Evolutionary conservation across 2,113 vertebrate genomes (phyloP), one percentile per base, ranked within the genome.

Genomic region (Symphodus melops): DNA sequence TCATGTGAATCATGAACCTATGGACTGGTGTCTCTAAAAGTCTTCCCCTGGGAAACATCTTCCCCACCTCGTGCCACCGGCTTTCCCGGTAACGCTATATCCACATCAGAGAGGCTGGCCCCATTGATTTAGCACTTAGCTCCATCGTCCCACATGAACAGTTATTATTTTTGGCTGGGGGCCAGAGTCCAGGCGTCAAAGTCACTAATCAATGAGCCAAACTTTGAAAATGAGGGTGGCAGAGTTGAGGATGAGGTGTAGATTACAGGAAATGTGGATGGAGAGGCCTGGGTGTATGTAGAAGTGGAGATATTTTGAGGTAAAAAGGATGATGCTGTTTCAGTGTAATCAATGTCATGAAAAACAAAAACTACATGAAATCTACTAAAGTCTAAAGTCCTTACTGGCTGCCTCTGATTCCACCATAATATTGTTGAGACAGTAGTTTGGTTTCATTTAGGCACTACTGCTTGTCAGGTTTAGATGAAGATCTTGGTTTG

Each of bases 121-220:
- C 78, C 93, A 94, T 94, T 94, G 94, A 95, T 94, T 94, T 92
- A 91, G 93, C 93, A 93, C 93, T 95, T 94, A 93, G 92, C 92
- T 88, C 84, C 86, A 84, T 81, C 67, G 89, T 94, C 94, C 94
- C 94, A 79, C 63, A 89, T 93, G 94, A 93, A 92, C 90, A 83
- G 89, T 94, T 94, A 94, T 91, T 87, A 88, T 93, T 85, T 91
- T 84, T 91, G 91, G 91, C 84, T 46, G 67, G 62, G 75, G 82
- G 85, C 92, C 91, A 85, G 62, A 67, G 85, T 71, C 52, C 61
- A 86, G 90, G 85, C 84, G 68, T 93, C 93, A 94, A 94, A 92
- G 82, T 91, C 92, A 88, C 89, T 63, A 21, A 94, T 94, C 93
- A 89, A 93, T 94, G 85, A 67, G 10, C 84, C 63, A 21, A 93